These are phyloP conservation scores for Scopus umbretta DNA, from an alignment of 2,113 vertebrate species.

Conservation along the genomic window DNA sequence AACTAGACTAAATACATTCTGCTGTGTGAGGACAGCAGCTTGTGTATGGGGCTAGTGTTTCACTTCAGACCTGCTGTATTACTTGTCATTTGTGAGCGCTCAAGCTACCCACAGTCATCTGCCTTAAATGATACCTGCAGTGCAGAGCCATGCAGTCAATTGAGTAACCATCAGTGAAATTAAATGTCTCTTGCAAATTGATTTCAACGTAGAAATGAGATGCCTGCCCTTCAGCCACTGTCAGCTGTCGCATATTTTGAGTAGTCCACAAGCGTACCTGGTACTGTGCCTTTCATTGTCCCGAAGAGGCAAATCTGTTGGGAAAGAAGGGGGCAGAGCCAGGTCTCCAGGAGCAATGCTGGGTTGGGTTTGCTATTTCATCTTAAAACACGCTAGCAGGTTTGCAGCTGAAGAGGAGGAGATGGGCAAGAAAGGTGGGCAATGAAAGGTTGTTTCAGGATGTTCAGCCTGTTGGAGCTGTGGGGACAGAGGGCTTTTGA, in stretches of 20 bases:
- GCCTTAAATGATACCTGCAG: neutral
- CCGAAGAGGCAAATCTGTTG: neutral
- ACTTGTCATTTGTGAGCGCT: neutral
- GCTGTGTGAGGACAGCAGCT: neutral
- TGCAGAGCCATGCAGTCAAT: neutral
- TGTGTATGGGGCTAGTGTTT: neutral
- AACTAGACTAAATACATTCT: neutral
- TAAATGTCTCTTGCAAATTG: neutral
- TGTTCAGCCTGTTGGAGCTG: neutral
- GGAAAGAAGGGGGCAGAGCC: neutral
- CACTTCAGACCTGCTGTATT: neutral
- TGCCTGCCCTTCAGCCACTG: neutral
- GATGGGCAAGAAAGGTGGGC: neutral
- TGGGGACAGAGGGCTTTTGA: neutral
- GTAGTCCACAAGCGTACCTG: rapidly evolving
- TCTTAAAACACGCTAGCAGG: neutral
- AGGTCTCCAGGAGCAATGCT: neutral
- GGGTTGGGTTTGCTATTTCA: rapidly evolving
- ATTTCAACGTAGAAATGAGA: neutral
- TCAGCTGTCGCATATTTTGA: neutral
- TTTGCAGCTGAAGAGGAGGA: neutral
- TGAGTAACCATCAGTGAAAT: neutral
- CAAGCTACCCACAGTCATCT: neutral
- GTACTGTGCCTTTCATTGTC: neutral
- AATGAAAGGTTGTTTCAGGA: neutral